phyloP scores from a whole-genome alignment of 2,888 invertebrate species.

The Oasisia sp. region DNA sequence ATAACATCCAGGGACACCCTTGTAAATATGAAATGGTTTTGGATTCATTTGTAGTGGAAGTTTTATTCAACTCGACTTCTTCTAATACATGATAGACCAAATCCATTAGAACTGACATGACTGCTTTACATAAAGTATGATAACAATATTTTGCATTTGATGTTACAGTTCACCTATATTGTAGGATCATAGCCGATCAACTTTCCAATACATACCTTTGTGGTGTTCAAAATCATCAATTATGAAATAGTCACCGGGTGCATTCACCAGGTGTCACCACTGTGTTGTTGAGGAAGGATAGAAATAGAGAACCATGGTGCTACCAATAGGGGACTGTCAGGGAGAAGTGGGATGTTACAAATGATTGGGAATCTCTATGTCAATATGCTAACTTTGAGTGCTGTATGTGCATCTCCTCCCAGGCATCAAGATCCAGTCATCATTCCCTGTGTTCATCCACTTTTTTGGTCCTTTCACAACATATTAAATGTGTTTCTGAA shows the following conservation, averaged over 20 bases:
- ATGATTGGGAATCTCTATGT: neutral
- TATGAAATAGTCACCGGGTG: neutral
- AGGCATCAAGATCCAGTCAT: no score
- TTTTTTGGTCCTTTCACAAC: no score
- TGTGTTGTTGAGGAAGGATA: no score
- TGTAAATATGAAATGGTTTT: neutral
- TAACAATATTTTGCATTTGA: neutral
- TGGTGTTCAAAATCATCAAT: neutral
- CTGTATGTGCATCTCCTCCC: no score
- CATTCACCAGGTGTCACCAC: neutral
- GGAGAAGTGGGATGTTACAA: neutral
- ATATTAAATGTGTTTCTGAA: no score
- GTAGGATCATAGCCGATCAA: neutral
- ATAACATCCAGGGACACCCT: neutral
- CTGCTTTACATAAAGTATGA: neutral
- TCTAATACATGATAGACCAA: neutral
- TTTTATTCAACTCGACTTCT: neutral
- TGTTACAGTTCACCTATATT: neutral
- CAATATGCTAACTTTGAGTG: no score
- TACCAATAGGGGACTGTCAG: neutral
- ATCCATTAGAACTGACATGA: no score
- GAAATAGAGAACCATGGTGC: no score
- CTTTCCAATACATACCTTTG: neutral
- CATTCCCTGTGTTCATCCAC: no score
- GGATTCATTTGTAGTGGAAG: neutral